Base-by-base conservation (phyloP, 2,888 invertebrate genomes). In the Lasioglossum calceatum region DNA sequence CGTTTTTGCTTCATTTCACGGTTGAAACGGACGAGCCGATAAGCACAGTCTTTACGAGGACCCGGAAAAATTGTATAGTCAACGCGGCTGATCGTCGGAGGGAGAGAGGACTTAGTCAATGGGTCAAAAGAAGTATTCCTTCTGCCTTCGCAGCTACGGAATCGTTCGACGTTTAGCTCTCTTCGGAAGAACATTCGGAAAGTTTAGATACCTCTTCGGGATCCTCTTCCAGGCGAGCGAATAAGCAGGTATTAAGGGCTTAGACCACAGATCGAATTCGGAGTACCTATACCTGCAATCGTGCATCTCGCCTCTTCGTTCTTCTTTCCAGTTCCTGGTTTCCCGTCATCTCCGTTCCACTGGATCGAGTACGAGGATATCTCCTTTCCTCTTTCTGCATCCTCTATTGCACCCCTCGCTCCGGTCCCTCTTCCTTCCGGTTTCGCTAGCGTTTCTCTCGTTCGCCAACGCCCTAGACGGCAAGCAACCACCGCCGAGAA, bases 171-270 rank as follows among this genome's bases (percentile, higher is more conserved):
- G 91, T 89, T 91, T 91, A 89, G 90, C 82, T 90, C 90, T 81
- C 87, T 88, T 87, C 80, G 79, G 81, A 79, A 90, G 90, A 90
- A 89, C 91, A 90, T 92, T 92, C 91, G 91, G 88, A 90, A 92
- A 92, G 91, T 92, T 92, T 92, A 92, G 92, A 92, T 92, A 92
- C 92, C 90, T 89, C 90, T 90, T 81, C 87, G 90, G 87, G 90
- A 91, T 90, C 90, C 89, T 91, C 89, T 91, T 91, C 89, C 88
- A 85, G 89, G 84, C 88, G 91, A 89, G 89, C 90, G 92, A 93
- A 92, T 93, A 93, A 93, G 93, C 92, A 92, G 93, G 93, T 91
- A 93, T 93, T 93, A 93, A 92, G 89, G 92, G 92, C 92, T 92
- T 92, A 92, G 91, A 90, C 91, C 87, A 86, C 90, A 91, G 91